Base-by-base conservation (phyloP, 1,140 invertebrate genomes). In the Antheraea mylitta region DNA sequence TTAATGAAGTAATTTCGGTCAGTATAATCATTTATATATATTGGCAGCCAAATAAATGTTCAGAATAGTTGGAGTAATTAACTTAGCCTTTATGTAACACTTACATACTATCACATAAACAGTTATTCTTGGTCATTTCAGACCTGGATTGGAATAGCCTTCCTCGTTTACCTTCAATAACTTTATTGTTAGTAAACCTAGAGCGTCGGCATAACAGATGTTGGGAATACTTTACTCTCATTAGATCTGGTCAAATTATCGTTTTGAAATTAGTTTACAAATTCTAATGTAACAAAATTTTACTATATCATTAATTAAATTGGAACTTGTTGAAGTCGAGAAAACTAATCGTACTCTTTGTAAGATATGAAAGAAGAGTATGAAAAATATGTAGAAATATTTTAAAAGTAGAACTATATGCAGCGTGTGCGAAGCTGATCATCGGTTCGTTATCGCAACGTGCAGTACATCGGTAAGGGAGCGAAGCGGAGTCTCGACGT, bases 391-490 rank as follows among this genome's bases (percentile, higher is more conserved):
- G 7, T 42, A 42, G 38, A 11, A 42, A 11, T 11, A 0, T 10
- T 42, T 8, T 42, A 42, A 7, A 42, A 18, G 36, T 73, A 63
- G 62, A 68, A 65, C 67, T 71, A 30, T 30, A 30, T 30, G 61
- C 63, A 72, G 68, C 69, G 66, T 73, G 65, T 68, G 73, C 67
- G 71, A 74, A 79, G 18, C 78, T 83, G 82, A 82, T 86, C 76
- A 77, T 75, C 65, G 76, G 68, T 79, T 74, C 76, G 77, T 79
- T 86, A 84, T 85, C 84, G 75, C 78, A 76, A 70, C 72, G 69
- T 73, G 73, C 79, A 78, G 78, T 83, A 82, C 74, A 78, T 78
- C 71, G 77, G 74, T 74, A 76, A 77, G 73, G 79, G 60, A 73
- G 68, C 74, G 68, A 59, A 71, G 72, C 72, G 64, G 69, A 75